Base-by-base conservation (phyloP, 2,113 vertebrate genomes). In the Callorhinus ursinus region DNA sequence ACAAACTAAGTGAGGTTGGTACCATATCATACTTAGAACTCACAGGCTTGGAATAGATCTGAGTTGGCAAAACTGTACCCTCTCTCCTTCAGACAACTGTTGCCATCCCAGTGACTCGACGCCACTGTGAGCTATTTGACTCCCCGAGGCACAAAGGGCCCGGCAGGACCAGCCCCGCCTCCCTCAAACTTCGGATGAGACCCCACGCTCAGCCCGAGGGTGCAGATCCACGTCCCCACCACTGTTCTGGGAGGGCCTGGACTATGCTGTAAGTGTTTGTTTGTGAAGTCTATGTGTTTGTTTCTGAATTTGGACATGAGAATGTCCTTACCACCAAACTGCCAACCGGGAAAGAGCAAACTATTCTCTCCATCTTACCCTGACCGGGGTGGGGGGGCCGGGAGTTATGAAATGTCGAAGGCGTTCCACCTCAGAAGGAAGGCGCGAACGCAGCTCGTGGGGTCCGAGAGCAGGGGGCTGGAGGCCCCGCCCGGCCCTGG, bases 161-260 rank as follows among this genome's bases (percentile, higher is more conserved):
- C 36, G 1, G 3, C 4, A 0, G 26, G 46, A 16, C 46, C 24
- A 26, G 15, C 1, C 53, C 4, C 0, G 31, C 28, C 3, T 18
- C 21, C 93, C 21, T 0, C 4, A 61, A 31, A 28, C 72, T 7
- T 21, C 31, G 1, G 11, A 12, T 8, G 14, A 16, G 33, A 63
- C 10, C 63, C 71, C 4, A 8, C 12, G 1, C 18, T 6, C 4
- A 26, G 24, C 14, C 57, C 5, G 2, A 39, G 55, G 28, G 24
- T 0, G 1, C 4, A 4, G 3, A 1, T 24, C 10, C 2, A 9
- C 5, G 2, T 7, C 22, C 12, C 18, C 22, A 36, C 0, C 1
- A 26, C n/a, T 77, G 18, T 2, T 9, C 28, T 2, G 0, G 2
- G n/a, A 9, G 3, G 28, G 7, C 31, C 74, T 5, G 6, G 61